Base-by-base conservation (phyloP, 1,140 invertebrate species). In the Propsilocerus akamusi region DNA sequence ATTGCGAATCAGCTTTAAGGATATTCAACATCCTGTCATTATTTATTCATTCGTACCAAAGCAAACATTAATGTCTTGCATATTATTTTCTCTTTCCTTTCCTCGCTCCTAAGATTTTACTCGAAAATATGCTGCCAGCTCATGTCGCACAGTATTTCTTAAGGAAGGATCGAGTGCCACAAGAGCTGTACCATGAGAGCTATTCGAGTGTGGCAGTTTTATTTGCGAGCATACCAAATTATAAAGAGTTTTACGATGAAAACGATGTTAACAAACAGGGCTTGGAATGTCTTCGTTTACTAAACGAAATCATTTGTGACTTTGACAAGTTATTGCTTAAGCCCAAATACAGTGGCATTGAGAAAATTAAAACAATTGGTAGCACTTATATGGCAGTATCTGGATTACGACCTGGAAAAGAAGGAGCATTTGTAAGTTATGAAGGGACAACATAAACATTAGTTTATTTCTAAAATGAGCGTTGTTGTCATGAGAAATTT, bases 311-410 rank as follows among this genome's bases (percentile, higher is more conserved):
- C 52, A 96, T 98, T 51, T 96, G 91, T 57, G 95, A 97, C 65
- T 98, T 97, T 69, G 95, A 99, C 66, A 92, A 96, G 77, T 88
- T 96, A 11, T 64, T 96, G n/a, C 65, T 90, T 7, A 94, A 95
- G 60, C 89, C 89, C 0, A 94, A 94, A 59, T 98, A 91, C 67
- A 92, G 84, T 55, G 81, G 85, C 53, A 91, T 98, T 53, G 95
- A 99, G 67, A 98, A 98, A 66, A 99, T 99, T 46, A 99, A 98
- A 66, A 98, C 95, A 0, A 97, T 98, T 52, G 93, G 93, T 11
- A 93, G 89, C 62, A 97, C 93, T 0, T 99, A 97, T 58, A 99
- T 99, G 95, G 77, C 94, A 26, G 95, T 94, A 1, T 89, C 91
- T 6, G 95, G 95, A 0, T 68, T 99, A 10, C 74, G 84, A 51